Percentiles rank a stretch among this genome's conserved stretches.
Conservation (phyloP, 2,113 vertebrate genomes). For the Promerops cafer region DNA sequence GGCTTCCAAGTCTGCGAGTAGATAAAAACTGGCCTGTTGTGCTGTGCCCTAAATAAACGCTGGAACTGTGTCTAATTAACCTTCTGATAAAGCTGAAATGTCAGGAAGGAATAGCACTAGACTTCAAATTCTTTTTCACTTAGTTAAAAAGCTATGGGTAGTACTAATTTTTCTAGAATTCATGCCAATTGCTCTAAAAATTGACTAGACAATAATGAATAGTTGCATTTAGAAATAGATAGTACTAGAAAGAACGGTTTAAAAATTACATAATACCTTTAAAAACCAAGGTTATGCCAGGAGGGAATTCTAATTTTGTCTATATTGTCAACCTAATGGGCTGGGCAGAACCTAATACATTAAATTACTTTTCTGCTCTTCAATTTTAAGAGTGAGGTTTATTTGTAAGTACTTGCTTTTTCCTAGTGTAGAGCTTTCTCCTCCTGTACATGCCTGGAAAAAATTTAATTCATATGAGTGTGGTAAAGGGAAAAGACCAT, state of each 20-base stretch:
- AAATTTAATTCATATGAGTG: background rate
- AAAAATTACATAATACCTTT: background rate
- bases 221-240: background rate
- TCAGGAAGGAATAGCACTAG: slow-evolving; percentile 37
- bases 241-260: background rate
- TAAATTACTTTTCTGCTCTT: background rate
- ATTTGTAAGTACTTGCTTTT: background rate
- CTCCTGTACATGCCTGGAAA: background rate
- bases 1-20: slow-evolving; percentile 22
- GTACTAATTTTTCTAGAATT: slow-evolving; percentile 13
- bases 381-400: background rate
- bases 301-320: background rate
- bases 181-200: slow-evolving; percentile 11
- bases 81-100: slow-evolving; percentile 63
- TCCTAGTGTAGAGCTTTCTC: background rate
- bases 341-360: background rate
- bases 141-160: background rate
- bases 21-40: slow-evolving; percentile 46
- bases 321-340: background rate
- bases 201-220: background rate
- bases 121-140: background rate
- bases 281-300: background rate
- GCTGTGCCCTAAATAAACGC: slow-evolving; percentile 8
- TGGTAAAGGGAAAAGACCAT: background rate
- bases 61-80: slow-evolving; percentile 66